Percentiles rank a stretch among this genome's conserved stretches.
phyloP scores from a whole-genome alignment of 2,888 invertebrate species.

The Thumatha senex region DNA sequence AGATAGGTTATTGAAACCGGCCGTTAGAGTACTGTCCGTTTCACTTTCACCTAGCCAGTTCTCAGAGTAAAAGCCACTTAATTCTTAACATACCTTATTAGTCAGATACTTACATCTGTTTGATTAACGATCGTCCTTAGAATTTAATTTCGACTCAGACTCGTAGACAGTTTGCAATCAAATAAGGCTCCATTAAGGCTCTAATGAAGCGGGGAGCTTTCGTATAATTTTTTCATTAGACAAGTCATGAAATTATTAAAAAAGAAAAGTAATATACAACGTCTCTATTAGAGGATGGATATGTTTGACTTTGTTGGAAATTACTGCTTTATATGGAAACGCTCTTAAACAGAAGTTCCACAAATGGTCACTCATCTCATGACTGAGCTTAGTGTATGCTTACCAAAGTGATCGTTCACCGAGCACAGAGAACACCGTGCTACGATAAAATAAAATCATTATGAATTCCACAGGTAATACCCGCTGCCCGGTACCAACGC shows the following conservation, averaged over 20 bases:
- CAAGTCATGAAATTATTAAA: neutral
- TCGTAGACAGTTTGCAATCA: slow-evolving; percentile 8
- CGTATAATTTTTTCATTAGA: neutral
- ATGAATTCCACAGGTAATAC: too few relatives aligned
- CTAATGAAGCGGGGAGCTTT: slow-evolving; percentile 1
- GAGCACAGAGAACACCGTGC: too few relatives aligned
- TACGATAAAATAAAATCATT: too few relatives aligned
- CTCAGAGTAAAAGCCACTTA: slow-evolving; percentile 3
- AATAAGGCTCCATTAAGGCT: slow-evolving; percentile 3
- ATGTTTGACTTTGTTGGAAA: neutral
- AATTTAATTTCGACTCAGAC: slow-evolving; percentile 24
- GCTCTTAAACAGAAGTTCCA: too few relatives aligned
- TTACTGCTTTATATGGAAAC: too few relatives aligned
- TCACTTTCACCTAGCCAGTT: neutral
- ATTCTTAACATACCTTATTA: slow-evolving; percentile 14
- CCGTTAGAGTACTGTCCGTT: too few relatives aligned
- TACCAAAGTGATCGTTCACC: too few relatives aligned
- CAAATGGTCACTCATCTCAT: too few relatives aligned
- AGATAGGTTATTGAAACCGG: too few relatives aligned
- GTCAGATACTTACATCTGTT: slow-evolving; percentile 15
- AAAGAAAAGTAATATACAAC: neutral
- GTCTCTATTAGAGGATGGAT: neutral
- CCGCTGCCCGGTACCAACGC: too few relatives aligned
- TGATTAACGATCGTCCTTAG: slow-evolving; percentile 18
- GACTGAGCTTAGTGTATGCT: too few relatives aligned